Evolutionary conservation across 2,113 vertebrate genomes (phyloP).

Genomic region (Sinocyclocheilus anshuiensis): DNA sequence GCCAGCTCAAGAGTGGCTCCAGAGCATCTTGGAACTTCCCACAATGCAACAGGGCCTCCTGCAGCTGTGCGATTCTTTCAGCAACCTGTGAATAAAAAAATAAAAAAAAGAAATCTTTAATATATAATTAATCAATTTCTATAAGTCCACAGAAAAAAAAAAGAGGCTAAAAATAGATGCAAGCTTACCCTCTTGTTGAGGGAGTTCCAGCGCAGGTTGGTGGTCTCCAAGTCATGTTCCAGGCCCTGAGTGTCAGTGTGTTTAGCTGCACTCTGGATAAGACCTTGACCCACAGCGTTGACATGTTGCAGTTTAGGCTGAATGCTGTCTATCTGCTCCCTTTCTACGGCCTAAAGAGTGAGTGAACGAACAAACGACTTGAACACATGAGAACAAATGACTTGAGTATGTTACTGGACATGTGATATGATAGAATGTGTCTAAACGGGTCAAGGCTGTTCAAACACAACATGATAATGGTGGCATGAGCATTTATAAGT

Average conservation of each 20-base stretch:
- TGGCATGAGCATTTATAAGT: constrained; percentile 45
- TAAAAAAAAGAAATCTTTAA: neutral
- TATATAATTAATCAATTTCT: neutral
- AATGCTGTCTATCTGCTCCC: constrained; percentile 92
- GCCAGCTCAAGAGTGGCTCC: constrained; percentile 96
- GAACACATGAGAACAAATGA: neutral
- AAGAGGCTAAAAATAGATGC: neutral
- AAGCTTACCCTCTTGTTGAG: constrained; percentile 91
- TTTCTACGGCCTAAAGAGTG: constrained; percentile 84
- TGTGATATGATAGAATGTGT: constrained; percentile 46
- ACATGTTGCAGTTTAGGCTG: constrained; percentile 90
- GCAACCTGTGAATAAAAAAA: constrained; percentile 83
- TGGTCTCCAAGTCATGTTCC: constrained; percentile 93
- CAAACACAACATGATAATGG: constrained; percentile 30
- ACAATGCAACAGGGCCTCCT: constrained; percentile 95
- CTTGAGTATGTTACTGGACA: constrained; percentile 11
- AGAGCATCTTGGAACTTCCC: constrained; percentile 98
- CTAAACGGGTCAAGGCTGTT: constrained; percentile 40
- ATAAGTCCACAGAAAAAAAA: neutral
- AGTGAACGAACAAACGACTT: neutral
- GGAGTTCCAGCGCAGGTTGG: constrained; percentile 94
- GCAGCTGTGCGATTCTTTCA: constrained; percentile 91
- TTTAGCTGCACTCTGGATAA: constrained; percentile 96
- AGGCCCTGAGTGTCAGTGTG: constrained; percentile 93
- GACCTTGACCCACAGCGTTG: constrained; percentile 93